These are phyloP conservation scores for Psix sp. DNA, from an alignment of 1,140 invertebrate species.

Conservation along the genomic window DNA sequence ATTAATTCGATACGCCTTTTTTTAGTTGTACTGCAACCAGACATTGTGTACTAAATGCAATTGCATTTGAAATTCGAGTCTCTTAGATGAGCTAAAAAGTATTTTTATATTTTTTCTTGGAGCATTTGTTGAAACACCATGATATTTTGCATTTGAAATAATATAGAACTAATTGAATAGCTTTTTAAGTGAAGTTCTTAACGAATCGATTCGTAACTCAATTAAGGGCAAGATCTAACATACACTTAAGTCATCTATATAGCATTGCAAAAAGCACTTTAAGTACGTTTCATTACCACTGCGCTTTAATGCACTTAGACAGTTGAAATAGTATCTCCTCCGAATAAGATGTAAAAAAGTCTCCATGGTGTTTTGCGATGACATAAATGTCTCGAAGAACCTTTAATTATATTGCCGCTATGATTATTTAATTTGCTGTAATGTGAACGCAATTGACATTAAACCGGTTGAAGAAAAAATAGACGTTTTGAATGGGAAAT, in stretches of 20 bases:
- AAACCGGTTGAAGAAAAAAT: no score
- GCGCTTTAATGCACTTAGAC: conserved; percentile 42
- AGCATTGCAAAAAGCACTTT: conserved; percentile 34
- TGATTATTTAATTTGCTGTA: conserved; percentile 39
- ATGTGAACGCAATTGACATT: conserved; percentile 12
- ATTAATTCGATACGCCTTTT: no score
- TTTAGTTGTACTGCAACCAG: no score
- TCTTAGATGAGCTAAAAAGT: no score
- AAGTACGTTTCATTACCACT: conserved; percentile 39
- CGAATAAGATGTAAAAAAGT: conserved; percentile 30
- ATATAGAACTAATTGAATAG: no score
- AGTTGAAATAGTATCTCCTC: conserved; percentile 41
- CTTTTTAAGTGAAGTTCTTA: no score
- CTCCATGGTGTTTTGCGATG: conserved; percentile 29
- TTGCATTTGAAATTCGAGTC: no score
- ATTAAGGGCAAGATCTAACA: conserved; percentile 32
- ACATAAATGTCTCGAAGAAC: conserved; percentile 30
- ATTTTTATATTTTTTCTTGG: no score
- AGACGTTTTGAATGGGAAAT: no score
- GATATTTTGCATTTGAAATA: no score
- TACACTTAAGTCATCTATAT: conserved; percentile 24
- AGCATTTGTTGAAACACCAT: no score
- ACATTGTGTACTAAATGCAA: no score
- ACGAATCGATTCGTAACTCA: conserved; percentile 43
- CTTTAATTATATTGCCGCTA: conserved; percentile 31